These are phyloP conservation scores for Pegoplata infirma DNA, from an alignment of 2,888 invertebrate genomes.

Conservation along the genomic window DNA sequence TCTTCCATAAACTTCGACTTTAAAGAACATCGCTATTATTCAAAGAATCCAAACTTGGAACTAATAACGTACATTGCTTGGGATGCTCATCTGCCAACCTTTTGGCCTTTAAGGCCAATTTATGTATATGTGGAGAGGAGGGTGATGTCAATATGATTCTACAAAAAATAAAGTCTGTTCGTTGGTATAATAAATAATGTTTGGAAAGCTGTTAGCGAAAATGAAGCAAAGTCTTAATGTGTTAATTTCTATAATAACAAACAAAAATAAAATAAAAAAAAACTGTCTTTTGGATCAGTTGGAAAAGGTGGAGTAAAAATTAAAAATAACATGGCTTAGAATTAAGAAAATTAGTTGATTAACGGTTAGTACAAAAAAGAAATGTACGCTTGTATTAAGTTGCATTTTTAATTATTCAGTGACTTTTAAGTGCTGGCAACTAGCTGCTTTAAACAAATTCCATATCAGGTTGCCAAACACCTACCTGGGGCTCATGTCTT, in stretches of 20 bases:
- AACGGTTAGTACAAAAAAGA: neutral
- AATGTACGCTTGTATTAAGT: neutral
- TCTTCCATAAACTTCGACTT: slow-evolving; percentile 60
- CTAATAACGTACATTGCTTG: slow-evolving; percentile 34
- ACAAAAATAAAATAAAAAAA: no score
- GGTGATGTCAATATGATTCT: slow-evolving; percentile 78
- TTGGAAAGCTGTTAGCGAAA: slow-evolving; percentile 30
- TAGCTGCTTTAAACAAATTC: slow-evolving; percentile 55
- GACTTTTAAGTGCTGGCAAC: slow-evolving; percentile 61
- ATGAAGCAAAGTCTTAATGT: slow-evolving; percentile 13
- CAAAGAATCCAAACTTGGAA: slow-evolving; percentile 63
- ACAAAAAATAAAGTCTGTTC: slow-evolving; percentile 71
- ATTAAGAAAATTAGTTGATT: neutral
- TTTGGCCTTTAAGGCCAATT: slow-evolving; percentile 67
- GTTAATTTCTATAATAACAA: neutral
- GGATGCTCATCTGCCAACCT: slow-evolving; percentile 22
- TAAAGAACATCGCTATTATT: slow-evolving; percentile 70
- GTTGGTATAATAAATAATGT: slow-evolving; percentile 63
- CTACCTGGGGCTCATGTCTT: slow-evolving; percentile 78
- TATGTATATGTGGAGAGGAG: slow-evolving; percentile 75
- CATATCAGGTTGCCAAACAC: slow-evolving; percentile 60
- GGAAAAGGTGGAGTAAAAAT: neutral
- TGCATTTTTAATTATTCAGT: slow-evolving; percentile 40
- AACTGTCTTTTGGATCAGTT: no score
- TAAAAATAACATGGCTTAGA: neutral